Conservation (phyloP, 2,888 invertebrate genomes). For the Tridacna gigas region DNA sequence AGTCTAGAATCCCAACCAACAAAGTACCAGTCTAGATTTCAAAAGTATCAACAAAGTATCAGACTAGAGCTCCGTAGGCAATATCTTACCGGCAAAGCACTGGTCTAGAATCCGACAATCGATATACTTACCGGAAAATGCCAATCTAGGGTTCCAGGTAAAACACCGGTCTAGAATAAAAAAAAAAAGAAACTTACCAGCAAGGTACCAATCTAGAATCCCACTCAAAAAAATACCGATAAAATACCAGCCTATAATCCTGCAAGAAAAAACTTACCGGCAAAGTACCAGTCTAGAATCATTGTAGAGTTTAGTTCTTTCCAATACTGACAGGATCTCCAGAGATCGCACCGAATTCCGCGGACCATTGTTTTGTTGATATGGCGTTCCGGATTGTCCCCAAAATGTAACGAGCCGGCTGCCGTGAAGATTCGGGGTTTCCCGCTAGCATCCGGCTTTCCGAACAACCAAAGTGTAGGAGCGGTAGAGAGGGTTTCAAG, state of each 20-base stretch:
- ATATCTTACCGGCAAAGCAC: constrained; percentile 68
- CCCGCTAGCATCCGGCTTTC: constrained; percentile 27
- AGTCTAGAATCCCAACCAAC: too few species aligned
- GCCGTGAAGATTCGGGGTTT: constrained; percentile 56
- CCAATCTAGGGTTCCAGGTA: too few species aligned
- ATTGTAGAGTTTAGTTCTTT: constrained; percentile 61
- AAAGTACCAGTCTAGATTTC: too few species aligned
- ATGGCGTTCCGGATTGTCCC: constrained; percentile 53
- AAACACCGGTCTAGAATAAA: too few species aligned
- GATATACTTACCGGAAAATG: too few species aligned
- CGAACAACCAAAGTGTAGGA: constrained; percentile 52
- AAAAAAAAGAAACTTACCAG: too few species aligned
- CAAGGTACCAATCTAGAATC: too few species aligned
- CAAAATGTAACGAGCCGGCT: constrained; percentile 55
- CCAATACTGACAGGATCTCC: constrained; percentile 68
- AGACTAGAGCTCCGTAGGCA: too few species aligned
- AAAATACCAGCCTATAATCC: too few species aligned
- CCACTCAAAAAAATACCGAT: too few species aligned
- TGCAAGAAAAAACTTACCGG: constrained; percentile 49
- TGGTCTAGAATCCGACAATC: constrained; percentile 65
- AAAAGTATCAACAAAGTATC: too few species aligned
- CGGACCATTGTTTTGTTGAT: constrained; percentile 60
- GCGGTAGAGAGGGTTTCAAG: constrained; percentile 32
- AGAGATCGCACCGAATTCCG: constrained; percentile 66
- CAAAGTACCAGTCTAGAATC: constrained; percentile 69